Evolutionary conservation across 1,140 invertebrate genomes (phyloP), one percentile per base, ranked within the genome.

Genomic region (Papilio polytes): DNA sequence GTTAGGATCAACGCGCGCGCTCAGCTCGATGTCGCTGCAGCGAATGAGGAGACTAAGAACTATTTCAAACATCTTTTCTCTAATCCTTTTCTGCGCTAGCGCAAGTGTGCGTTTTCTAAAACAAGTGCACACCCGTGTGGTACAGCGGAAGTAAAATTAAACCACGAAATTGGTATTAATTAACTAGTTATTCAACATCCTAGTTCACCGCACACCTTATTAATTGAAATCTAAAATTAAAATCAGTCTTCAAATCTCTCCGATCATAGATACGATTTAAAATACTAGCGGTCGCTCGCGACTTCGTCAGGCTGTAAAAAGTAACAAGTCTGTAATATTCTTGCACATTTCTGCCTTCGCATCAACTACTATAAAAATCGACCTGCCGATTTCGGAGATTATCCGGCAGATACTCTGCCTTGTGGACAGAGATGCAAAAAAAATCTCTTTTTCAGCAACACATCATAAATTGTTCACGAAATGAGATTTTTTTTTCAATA

Each of bases 11-110:
- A 85, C 86, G 90, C 90, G 90, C 88, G 87, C 90, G 91, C 89
- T 88, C 91, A 76, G 87, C 85, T 80, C 90, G 91, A 91, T 87
- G 82, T 87, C 90, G 86, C 88, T 85, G 86, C 89, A 83, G 84
- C 91, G 92, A 94, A 92, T 94, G 92, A 92, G 89, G 88, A 91
- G 87, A 80, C 87, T 85, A 84, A 93, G 91, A 93, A 93, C 89
- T 92, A 92, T 93, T 94, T 91, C 92, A 93, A 93, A 91, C 85
- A 93, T 91, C 89, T 92, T 92, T 92, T 88, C 89, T 91, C 91
- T 92, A 93, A 94, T 92, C 90, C 91, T 92, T 92, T 91, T 88
- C 89, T 86, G 86, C 85, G 82, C 84, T 79, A 85, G 87, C 85
- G 86, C 86, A 87, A 89, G 91, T 91, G 90, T 91, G 90, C 87